A percentile compares a stretch with the other conserved stretches of the same genome.
These are phyloP conservation scores for Pelecanus crispus DNA, from an alignment of 2,113 vertebrate genomes.

Conservation along the genomic window DNA sequence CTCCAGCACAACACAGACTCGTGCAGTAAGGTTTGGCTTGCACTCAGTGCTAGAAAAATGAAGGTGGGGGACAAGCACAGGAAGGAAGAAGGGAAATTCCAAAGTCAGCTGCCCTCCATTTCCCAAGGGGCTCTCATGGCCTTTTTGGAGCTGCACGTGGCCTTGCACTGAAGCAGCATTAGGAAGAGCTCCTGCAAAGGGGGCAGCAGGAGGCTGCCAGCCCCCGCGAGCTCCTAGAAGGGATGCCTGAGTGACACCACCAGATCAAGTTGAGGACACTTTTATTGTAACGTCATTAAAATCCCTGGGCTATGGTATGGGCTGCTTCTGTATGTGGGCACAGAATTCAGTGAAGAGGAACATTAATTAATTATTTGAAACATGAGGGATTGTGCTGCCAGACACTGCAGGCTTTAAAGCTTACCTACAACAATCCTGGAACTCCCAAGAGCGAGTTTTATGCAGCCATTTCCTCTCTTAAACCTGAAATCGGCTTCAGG, in stretches of 20 bases:
- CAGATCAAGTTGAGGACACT: background rate
- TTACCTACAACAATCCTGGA: background rate
- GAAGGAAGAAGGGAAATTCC: background rate
- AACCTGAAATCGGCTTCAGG: background rate
- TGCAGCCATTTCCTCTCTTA: background rate
- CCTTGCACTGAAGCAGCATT: background rate
- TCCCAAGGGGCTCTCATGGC: background rate
- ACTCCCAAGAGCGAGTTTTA: background rate
- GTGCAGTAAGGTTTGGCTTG: background rate
- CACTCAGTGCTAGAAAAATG: background rate
- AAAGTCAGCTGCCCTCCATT: background rate
- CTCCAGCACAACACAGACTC: background rate
- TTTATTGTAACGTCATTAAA: background rate
- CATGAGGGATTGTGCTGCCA: background rate
- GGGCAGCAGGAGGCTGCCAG: background rate
- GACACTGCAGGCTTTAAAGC: background rate
- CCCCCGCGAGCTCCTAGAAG: background rate
- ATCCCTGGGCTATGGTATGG: background rate
- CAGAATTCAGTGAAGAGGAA: constrained; percentile 1
- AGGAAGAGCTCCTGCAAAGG: background rate
- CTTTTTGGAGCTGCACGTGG: background rate
- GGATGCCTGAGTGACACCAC: background rate
- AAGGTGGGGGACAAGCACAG: background rate
- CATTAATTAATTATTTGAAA: background rate
- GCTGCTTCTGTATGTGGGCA: constrained; percentile 18